A percentile compares a stretch with the other conserved stretches of the same genome.
These are phyloP conservation scores for Micronisus gabar DNA, from an alignment of 2,113 vertebrate genomes.

Conservation along the genomic window DNA sequence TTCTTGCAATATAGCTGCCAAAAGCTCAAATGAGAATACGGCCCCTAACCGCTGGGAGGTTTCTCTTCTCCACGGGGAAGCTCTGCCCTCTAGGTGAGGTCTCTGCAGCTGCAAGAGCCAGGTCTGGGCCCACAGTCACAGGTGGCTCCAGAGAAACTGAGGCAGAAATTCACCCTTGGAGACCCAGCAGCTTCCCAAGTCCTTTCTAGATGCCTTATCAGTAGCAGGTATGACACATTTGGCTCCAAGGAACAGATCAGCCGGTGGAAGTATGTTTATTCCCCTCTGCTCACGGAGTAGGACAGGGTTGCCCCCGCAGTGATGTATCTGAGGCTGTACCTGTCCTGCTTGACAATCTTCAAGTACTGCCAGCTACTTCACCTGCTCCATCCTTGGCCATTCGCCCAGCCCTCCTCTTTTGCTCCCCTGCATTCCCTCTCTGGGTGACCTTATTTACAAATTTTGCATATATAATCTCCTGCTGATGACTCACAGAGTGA, in stretches of 20 bases:
- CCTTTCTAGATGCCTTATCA: background rate
- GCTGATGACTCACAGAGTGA: background rate
- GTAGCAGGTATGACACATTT: background rate
- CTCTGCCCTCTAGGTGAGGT: background rate
- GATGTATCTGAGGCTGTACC: background rate
- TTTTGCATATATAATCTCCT: background rate
- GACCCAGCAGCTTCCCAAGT: background rate
- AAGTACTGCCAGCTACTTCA: background rate
- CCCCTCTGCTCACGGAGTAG: background rate
- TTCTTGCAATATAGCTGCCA: background rate
- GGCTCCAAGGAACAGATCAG: background rate
- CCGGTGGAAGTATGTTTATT: background rate
- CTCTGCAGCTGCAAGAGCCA: background rate
- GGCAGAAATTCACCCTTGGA: background rate
- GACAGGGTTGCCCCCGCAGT: background rate
- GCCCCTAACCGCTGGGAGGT: background rate
- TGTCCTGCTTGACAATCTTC: background rate
- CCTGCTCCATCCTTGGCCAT: background rate
- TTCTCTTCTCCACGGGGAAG: background rate
- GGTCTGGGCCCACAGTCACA: background rate
- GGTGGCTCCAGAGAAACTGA: background rate
- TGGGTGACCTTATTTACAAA: slow-evolving; percentile 38
- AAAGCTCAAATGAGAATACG: background rate
- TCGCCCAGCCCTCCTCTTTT: background rate
- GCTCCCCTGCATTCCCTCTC: background rate